Evolutionary conservation across 2,888 invertebrate genomes (phyloP), one percentile per base, ranked within the genome.

Genomic region (Agriopis marginaria): DNA sequence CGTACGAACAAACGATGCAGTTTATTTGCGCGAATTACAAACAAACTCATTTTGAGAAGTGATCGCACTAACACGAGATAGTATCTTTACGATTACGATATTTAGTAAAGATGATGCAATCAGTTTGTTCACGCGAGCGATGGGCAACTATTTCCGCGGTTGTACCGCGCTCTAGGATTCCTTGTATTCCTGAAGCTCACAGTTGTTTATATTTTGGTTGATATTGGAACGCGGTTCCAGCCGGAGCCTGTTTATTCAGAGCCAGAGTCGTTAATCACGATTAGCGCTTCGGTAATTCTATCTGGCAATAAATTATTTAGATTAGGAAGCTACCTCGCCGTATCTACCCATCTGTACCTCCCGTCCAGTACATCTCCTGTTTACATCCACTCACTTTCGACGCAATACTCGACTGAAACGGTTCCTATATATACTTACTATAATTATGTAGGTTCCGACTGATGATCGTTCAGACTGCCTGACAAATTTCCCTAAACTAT

Each of bases 241-340:
- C 7, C 12, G 7, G 42, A 55, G 59, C 60, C 32, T 60, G 67
- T 64, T 68, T 60, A 63, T 61, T 65, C 62, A 5, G 51, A 39
- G 17, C 44, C 59, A 51, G 17, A 11, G 50, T 49, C 70, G 66
- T 70, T 63, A 63, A 70, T 70, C 66, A 63, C 63, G 70, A 66
- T 70, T 63, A 66, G 58, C 66, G 66, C 47, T 50, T 59, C 54
- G 47, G 59, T 63, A 66, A 70, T 66, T 56, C 59, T 66, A 66
- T 66, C 42, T 10, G 9, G 66, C 63, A 44, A 70, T 66, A 66
- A 66, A 70, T 70, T 70, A 66, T 63, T 60, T 63, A 42, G 70
- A 42, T 63, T 58, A 58, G 53, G 53, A 53, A 23, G 53, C 50
- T 42, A 42, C 49, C 44, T 59, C 56, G 45, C 58, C 32, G 45